These are phyloP conservation scores for Olivierus martensii DNA, from an alignment of 1,140 invertebrate species.

Conservation along the genomic window DNA sequence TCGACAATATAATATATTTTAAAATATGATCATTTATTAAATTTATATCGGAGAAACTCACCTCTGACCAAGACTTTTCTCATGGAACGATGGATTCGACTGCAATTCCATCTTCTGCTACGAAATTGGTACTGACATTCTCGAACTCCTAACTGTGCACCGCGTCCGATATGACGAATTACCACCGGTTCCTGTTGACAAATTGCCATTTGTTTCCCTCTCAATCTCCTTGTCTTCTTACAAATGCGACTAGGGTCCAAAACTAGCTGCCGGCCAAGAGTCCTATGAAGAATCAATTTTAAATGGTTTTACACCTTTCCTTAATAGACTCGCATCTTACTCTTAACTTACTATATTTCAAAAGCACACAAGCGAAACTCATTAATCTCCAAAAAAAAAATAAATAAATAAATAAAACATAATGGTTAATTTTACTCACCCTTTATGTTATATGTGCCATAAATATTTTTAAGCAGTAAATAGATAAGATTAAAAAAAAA, in stretches of 20 bases:
- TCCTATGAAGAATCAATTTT: conserved; percentile 8
- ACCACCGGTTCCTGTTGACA: conserved; percentile 28
- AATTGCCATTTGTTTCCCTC: conserved; percentile 49
- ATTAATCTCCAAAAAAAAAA: no score
- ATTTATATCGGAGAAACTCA: conserved; percentile 17
- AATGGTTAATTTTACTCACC: no score
- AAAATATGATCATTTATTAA: no score
- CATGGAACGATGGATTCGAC: conserved; percentile 41
- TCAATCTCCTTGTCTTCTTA: conserved; percentile 52
- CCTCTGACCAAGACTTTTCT: conserved; percentile 52
- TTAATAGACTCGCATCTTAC: no score
- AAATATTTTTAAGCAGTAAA: no score
- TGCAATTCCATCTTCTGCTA: conserved; percentile 76
- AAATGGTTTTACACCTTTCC: no score
- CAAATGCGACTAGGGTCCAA: conserved; percentile 78
- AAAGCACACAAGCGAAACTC: no score
- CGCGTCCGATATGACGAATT: conserved; percentile 31
- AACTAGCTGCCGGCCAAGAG: conserved; percentile 54
- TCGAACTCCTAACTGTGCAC: conserved; percentile 36
- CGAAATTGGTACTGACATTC: conserved; percentile 77
- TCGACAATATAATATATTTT: no score
- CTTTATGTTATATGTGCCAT: no score
- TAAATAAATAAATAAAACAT: no score
- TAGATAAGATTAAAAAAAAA: no score
- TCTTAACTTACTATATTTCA: no score